phyloP scores from a whole-genome alignment of 2,888 invertebrate genomes.

The Gerris lacustris region DNA sequence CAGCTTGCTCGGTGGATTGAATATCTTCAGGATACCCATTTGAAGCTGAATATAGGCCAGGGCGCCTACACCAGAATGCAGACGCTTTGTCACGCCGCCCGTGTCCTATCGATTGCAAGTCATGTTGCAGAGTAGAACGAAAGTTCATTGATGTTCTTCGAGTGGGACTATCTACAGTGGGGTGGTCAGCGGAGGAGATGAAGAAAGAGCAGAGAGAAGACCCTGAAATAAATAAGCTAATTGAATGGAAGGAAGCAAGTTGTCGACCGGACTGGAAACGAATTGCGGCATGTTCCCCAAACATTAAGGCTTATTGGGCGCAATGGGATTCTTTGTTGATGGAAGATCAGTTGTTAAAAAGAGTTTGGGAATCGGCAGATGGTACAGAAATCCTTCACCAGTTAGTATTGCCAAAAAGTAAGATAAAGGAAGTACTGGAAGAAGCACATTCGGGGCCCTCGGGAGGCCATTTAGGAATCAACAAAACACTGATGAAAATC shows the following conservation, averaged over 20 bases:
- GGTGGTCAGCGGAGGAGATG: neutral
- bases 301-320: slow-evolving; percentile 2
- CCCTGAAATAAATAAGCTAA: neutral
- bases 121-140: slow-evolving; percentile 10
- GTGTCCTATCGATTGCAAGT: slow-evolving; percentile 15
- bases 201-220: slow-evolving; percentile 6
- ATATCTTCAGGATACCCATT: slow-evolving; percentile 1
- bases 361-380: slow-evolving; percentile 11
- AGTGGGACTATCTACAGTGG: neutral
- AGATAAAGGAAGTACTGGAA: slow-evolving; percentile 22
- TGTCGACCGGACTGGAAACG: neutral
- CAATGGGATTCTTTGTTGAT: slow-evolving; percentile 23
- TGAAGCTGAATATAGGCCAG: slow-evolving; percentile 15
- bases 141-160: neutral
- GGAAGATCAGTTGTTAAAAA: slow-evolving; percentile 20
- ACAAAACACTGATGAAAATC: slow-evolving; percentile 29
- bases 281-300: neutral
- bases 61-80: slow-evolving; percentile 27
- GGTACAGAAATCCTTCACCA: slow-evolving; percentile 21
- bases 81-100: slow-evolving; percentile 29
- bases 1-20: slow-evolving; percentile 6
- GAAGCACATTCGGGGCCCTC: slow-evolving; percentile 28
- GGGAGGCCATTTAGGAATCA: slow-evolving; percentile 31
- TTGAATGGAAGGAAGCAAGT: neutral
- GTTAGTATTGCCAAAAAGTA: slow-evolving; percentile 22